A percentile compares a stretch with the other conserved stretches of the same genome.
phyloP scores from a whole-genome alignment of 2,113 vertebrate genomes.

The Dipodomys stephensi region DNA sequence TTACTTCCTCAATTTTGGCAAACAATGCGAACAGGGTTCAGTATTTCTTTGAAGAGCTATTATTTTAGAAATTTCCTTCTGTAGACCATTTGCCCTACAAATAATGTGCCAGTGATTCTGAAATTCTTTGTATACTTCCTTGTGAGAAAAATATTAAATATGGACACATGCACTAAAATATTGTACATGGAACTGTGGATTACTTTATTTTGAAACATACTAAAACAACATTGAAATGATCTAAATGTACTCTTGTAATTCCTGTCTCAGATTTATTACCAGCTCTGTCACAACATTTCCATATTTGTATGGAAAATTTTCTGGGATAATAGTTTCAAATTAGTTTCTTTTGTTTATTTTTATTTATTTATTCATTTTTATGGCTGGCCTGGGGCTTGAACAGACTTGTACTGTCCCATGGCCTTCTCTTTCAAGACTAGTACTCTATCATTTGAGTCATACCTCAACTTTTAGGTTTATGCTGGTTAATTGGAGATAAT shows the following conservation, averaged over 20 bases:
- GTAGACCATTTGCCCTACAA: background rate
- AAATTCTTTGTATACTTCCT: background rate
- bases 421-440: no score
- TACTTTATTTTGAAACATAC: slow-evolving; percentile 7
- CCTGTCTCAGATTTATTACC: slow-evolving; percentile 20
- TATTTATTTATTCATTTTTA: no score
- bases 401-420: no score
- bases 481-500: no score
- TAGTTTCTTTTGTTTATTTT: background rate
- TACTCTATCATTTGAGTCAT: no score
- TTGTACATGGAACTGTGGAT: background rate
- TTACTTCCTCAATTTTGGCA: background rate
- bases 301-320: background rate
- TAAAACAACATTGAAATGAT: background rate
- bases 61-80: background rate
- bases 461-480: no score
- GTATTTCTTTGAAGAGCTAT: background rate
- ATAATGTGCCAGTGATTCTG: background rate
- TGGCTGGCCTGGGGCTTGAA: no score
- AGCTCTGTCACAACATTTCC: background rate
- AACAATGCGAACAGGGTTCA: background rate
- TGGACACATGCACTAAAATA: background rate
- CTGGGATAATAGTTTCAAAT: background rate
- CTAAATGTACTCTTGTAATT: background rate
- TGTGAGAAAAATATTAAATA: background rate